Conservation (phyloP, 1,140 invertebrate genomes). For the Elysia chlorotica region DNA sequence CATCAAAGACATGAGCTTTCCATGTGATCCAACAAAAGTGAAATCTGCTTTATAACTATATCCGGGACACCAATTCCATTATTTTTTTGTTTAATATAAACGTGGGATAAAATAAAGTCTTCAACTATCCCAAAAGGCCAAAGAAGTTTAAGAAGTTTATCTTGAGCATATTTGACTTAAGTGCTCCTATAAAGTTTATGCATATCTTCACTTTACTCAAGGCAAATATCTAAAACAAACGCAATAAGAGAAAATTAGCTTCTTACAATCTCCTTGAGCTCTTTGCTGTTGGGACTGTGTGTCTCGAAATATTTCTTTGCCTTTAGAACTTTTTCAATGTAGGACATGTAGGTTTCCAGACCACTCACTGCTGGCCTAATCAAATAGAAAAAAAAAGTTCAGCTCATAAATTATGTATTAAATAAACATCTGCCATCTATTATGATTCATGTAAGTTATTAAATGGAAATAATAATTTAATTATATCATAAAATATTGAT, state of each 20-base stretch:
- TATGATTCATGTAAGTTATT: no score
- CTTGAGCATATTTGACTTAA: not conserved
- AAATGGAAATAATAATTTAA: no score
- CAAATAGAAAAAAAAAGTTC: not conserved
- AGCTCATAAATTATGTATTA: not conserved
- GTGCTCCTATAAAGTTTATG: not conserved
- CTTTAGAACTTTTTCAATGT: constrained; percentile 82
- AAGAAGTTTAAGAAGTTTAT: no score
- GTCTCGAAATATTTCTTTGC: constrained; percentile 91
- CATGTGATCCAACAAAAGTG: not conserved
- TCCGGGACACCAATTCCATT: not conserved
- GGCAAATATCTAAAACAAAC: no score
- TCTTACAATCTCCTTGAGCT: constrained; percentile 88
- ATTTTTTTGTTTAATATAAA: not conserved
- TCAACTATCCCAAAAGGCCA: no score
- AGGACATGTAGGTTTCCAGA: constrained; percentile 77
- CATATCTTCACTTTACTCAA: no score
- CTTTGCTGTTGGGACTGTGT: constrained; percentile 91
- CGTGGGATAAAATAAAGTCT: not conserved
- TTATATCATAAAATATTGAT: no score
- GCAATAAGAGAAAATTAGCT: no score
- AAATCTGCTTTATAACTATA: not conserved
- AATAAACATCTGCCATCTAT: no score
- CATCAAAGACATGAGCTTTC: no score
- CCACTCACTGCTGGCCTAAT: constrained; percentile 67